Conservation (phyloP, 2,888 invertebrate species). For the Acanthosepion pharaonis region DNA sequence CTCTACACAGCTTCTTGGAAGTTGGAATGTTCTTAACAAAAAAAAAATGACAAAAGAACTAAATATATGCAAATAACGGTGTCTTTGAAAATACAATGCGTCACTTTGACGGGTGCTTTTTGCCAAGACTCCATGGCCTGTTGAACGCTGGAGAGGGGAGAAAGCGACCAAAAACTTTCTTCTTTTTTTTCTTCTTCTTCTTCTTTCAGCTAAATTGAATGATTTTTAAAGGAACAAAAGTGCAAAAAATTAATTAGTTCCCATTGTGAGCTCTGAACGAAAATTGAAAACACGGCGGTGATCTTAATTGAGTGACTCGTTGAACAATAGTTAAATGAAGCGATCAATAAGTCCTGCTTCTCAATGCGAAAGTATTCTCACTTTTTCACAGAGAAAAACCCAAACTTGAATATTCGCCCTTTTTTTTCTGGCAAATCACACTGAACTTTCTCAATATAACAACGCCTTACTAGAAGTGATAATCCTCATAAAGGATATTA, state of each 20-base stretch:
- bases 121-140: background rate
- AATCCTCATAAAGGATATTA: too few species aligned
- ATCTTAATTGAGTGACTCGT: background rate
- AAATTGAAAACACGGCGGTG: background rate
- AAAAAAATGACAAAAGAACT: background rate
- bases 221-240: background rate
- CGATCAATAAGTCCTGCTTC: background rate
- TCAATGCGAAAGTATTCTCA: background rate
- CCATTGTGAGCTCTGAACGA: background rate
- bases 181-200: background rate
- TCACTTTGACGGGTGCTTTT: background rate
- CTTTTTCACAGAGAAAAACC: background rate
- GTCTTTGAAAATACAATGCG: background rate
- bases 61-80: too few species aligned
- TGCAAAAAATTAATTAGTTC: constrained; percentile 1
- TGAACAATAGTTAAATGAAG: constrained; percentile 21
- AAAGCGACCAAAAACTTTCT: background rate
- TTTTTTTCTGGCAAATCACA: background rate
- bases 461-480: background rate
- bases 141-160: background rate
- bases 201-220: background rate
- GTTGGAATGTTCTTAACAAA: background rate
- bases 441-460: background rate
- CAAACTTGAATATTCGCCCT: background rate
- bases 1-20: background rate